A percentile compares a stretch with the other conserved stretches of the same genome.
Conservation (phyloP, 2,888 invertebrate species). For the Lithophane semibrunnea region DNA sequence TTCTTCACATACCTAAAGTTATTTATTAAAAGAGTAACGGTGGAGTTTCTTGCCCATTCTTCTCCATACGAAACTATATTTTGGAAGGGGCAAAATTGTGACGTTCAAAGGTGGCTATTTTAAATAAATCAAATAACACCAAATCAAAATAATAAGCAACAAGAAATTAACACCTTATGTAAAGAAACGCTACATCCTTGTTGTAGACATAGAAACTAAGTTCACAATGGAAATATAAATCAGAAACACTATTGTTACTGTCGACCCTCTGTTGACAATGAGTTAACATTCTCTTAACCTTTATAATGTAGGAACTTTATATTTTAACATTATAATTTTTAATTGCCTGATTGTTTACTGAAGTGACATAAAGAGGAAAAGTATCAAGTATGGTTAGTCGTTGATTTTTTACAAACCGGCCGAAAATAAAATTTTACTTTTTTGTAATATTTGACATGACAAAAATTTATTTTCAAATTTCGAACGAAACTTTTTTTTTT, state of each 20-base stretch:
- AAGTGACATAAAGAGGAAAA: constrained; percentile 11
- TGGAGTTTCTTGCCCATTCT: no score
- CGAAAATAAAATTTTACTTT: not conserved
- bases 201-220: constrained; percentile 12
- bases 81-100: no score
- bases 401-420: not conserved
- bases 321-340: constrained; percentile 34
- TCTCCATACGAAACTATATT: no score
- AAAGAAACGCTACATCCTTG: constrained; percentile 16
- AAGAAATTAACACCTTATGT: not conserved
- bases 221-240: constrained; percentile 56
- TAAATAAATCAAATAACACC: not conserved
- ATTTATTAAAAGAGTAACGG: no score
- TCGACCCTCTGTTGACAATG: constrained; percentile 42
- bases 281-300: constrained; percentile 59
- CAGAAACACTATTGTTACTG: constrained; percentile 45
- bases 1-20: no score
- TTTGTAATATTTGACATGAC: not conserved
- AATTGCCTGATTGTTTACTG: constrained; percentile 21
- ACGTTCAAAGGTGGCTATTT: no score
- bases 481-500: no score
- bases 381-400: constrained; percentile 42
- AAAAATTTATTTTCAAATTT: no score
- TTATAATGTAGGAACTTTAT: constrained; percentile 17
- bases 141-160: not conserved